phyloP scores from a whole-genome alignment of 64 coral and sea anemone species.

The Dendronephthya gigantea region DNA sequence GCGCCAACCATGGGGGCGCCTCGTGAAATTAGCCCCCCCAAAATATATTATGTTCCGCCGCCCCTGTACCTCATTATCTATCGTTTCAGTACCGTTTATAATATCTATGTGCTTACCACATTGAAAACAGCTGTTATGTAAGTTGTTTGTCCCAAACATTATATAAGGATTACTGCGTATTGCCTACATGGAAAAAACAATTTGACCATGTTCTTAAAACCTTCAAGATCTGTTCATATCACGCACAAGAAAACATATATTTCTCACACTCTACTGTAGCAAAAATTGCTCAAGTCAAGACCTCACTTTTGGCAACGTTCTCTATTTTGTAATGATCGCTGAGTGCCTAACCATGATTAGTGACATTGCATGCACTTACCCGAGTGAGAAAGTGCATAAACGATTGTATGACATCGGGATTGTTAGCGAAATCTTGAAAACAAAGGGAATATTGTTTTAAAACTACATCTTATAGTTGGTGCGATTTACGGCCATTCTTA shows the following conservation, averaged over 20 bases:
- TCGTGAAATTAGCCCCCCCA: too few species aligned
- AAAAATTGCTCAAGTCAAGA: too few species aligned
- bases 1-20: too few species aligned
- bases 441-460: not conserved
- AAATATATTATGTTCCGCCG: too few species aligned
- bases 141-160: conserved; percentile 33
- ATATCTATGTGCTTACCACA: conserved; percentile 39
- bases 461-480: too few species aligned
- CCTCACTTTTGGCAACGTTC: too few species aligned
- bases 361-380: too few species aligned
- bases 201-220: not conserved
- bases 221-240: not conserved
- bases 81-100: too few species aligned
- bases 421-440: conserved; percentile 5
- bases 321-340: too few species aligned
- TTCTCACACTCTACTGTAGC: too few species aligned
- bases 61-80: too few species aligned
- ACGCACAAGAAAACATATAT: not conserved
- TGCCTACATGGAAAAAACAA: not conserved
- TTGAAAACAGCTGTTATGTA: conserved; percentile 42
- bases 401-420: not conserved
- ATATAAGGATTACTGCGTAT: conserved; percentile 50
- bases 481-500: not conserved
- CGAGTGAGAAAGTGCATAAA: conserved; percentile 10
- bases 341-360: too few species aligned